Evolutionary conservation across 2,113 vertebrate species (phyloP), one percentile per base, ranked within the genome.

Genomic region (Dasyurus viverrinus): DNA sequence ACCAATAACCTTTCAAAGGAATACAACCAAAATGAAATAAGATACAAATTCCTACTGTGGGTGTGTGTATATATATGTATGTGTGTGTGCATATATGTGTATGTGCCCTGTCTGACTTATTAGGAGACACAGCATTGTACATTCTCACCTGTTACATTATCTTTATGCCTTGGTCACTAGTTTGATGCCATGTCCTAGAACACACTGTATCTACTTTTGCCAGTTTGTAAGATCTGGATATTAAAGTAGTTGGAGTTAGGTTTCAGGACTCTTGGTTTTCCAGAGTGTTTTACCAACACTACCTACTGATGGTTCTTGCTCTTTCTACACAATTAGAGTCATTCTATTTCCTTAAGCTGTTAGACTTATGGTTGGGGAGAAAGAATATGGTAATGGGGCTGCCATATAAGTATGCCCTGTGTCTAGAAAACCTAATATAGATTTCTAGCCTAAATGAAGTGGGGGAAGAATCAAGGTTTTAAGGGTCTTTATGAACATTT

Each of bases 41-140:
- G 91, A 47, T 26, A 91, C 93, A 54, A 54, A 60, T 94, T 93
- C 93, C 91, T 97, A 96, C 97, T 36, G 50, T 97, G 92, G 0
- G 54, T 95, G 76, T 95, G 95, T 95, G 92, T 94, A 95, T 96
- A 93, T 93, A 53, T 95, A 96, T 93, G 0, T 95, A 95, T 16
- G 53, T 96, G 94, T 97, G 95, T 92, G 94, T 94, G 96, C 96
- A 92, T 93, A 57, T 95, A 96, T 93, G 0, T 95, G 97, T 93
- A 57, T 94, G 93, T 93, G 90, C 0, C 91, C 95, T 94, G 89
- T 92, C 96, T 91, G 68, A 94, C 93, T 94, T 89, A 93, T 54
- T 0, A 0, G 84, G 95, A 95, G 95, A 68, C 90, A 93, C 91
- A 92, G 93, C 97, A 94, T 94, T 94, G 92, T 36, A 55, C 93